Evolutionary conservation across 2,888 invertebrate species (phyloP).

Genomic region (Agrotis clavis): DNA sequence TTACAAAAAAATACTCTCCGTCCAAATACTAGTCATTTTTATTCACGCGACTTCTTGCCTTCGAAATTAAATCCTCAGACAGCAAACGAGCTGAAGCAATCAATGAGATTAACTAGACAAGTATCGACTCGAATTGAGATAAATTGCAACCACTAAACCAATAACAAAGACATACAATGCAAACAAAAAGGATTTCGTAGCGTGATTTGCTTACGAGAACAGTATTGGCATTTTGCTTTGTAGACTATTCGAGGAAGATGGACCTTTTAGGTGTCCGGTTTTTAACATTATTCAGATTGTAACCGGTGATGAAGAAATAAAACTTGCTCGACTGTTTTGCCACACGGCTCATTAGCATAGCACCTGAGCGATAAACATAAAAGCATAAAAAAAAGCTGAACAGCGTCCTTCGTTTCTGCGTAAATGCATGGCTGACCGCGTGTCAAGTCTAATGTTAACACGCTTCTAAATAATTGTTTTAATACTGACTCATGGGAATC

Average conservation of each 20-base stretch:
- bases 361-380: constrained; percentile 48
- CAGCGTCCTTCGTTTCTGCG: constrained; percentile 40
- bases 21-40: constrained; percentile 16
- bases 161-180: constrained; percentile 41
- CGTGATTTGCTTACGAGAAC: constrained; percentile 40
- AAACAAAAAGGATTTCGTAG: constrained; percentile 44
- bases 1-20: constrained; percentile 23
- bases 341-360: constrained; percentile 62
- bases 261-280: constrained; percentile 35
- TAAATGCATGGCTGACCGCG: constrained; percentile 48
- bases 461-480: constrained; percentile 56
- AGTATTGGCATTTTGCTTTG: constrained; percentile 5
- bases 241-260: constrained; percentile 24
- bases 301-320: constrained; percentile 38
- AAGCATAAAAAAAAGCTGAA: constrained; percentile 40
- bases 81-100: constrained; percentile 48
- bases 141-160: constrained; percentile 50
- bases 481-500: constrained; percentile 52
- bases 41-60: constrained; percentile 18
- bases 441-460: constrained; percentile 46
- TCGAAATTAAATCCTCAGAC: constrained; percentile 34
- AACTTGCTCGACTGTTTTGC: constrained; percentile 44
- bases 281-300: constrained; percentile 37
- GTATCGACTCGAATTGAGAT: constrained; percentile 51
- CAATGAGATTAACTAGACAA: constrained; percentile 62